Evolutionary conservation across 23 tunicate genomes (phyloP), one percentile per base, ranked within the genome.

Genomic region (Botrylloides violaceus): DNA sequence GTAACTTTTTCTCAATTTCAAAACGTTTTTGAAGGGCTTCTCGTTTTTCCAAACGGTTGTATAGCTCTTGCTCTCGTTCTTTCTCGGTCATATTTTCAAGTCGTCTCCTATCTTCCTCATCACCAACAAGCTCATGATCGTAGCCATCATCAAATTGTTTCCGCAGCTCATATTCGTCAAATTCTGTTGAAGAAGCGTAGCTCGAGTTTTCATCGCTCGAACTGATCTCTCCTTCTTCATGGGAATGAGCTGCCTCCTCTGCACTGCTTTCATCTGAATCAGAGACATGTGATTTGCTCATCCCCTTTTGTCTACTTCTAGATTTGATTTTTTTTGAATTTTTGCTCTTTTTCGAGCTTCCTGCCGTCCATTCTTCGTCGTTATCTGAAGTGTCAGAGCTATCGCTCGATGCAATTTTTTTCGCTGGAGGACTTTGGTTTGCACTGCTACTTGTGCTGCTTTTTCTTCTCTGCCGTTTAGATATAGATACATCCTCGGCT

Each of bases 71-170:
- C 55, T 90, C 97, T 35, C 97, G 50, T 61, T 90, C 97, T 81
- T 90, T 90, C 55, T 90, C 97, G 1, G 97, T 90, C 97, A 90
- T 90, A 49, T 90, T 83, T 61, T 90, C 90, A 77, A 90, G 58
- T 12, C 72, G 66, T 28, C 71, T 30, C 9, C 97, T 77, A 68
- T 90, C 97, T 29, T 83, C 90, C 58, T 83, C 90, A 53, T 90
- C 97, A 3, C 97, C 97, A 29, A 90, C 97, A 38, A 90, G 38
- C 47, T 90, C 90, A 3, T 81, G 43, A 35, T 90, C 97, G 48
- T 90, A 90, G 2, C 97, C 97, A 55, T 90, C 97, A 75, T 90
- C 97, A 68, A 90, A 90, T 71, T 83, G 79, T 50, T 83, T 90
- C 33, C 90, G 30, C 58, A 90, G 59, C 29, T 88, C 89, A 15